Evolutionary conservation across 2,888 invertebrate genomes (phyloP), one percentile per base, ranked within the genome.

Genomic region (Lepidonotus clava): DNA sequence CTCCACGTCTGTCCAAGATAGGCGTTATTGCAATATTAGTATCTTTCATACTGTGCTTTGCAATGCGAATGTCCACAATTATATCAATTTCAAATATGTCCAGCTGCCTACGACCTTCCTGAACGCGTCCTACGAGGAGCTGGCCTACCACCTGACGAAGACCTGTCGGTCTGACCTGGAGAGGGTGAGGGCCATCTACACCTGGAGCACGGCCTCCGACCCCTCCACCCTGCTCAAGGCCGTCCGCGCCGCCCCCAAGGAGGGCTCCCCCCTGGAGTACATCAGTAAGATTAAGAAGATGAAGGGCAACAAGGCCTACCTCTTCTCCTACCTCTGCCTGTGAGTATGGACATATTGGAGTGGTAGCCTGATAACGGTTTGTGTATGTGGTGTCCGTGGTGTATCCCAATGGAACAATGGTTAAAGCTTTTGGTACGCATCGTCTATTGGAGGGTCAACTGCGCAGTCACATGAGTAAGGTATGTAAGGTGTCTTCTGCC

Each of bases 271-370:
- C 0, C 88, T 92, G 85, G 93, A 93, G 80, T 92, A 92, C 83
- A 91, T 93, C 71, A 86, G 90, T 6, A 92, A 92, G 85, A 93
- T 93, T 51, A 91, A 92, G 46, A 91, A 91, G 66, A 91, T 92
- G 87, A 90, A 90, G 88, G 92, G 92, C n/a, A 93, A 92, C 89
- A 92, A 93, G 87, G 93, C 93, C 56, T 92, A 93, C 89, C 89
- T 93, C 88, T 93, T 38, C 91, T 91, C 89, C 89, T 24, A 66
- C 40, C 84, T 84, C 40, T 84, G 67, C 34, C 32, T 40, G 80
- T 80, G 28, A 80, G 41, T 32, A 66, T 66, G 28, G 8, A 66
- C n/a, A 14, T 66, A 66, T 14, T 66, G 21, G 11, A 51, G 51
- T 14, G 51, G 21, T 14, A 51, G 51, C 11, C 11, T 51, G 51